Evolutionary conservation across 2,797 vertebrate species (phyloP).

Genomic region (Ciconia nigra): DNA sequence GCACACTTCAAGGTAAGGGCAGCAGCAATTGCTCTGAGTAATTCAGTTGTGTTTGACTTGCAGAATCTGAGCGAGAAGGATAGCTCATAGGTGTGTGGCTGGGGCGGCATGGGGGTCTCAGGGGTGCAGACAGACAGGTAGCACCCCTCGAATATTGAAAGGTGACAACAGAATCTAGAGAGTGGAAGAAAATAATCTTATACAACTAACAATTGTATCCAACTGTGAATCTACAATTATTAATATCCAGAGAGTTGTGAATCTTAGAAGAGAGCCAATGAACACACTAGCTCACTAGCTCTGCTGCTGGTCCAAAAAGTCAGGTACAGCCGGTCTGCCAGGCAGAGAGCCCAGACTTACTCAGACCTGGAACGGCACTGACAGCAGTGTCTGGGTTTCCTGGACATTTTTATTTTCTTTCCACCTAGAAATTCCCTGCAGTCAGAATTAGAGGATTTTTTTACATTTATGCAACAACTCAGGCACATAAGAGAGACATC

Average conservation of each 20-base stretch:
- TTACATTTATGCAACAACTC: background rate
- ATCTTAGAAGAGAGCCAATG: background rate
- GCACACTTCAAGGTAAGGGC: background rate
- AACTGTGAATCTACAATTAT: background rate
- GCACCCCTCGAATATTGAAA: background rate
- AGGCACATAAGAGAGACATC: background rate
- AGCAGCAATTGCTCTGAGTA: background rate
- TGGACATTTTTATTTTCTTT: background rate
- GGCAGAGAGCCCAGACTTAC: background rate
- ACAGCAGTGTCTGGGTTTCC: background rate
- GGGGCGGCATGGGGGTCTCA: background rate
- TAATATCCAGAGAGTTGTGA: background rate
- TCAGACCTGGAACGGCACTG: background rate
- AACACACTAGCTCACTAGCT: background rate
- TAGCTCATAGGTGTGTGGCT: accelerated
- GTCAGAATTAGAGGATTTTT: background rate
- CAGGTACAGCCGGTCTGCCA: background rate
- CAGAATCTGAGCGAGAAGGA: background rate
- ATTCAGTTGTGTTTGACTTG: background rate
- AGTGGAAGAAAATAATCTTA: background rate
- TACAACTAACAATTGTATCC: background rate
- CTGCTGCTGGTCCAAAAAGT: background rate
- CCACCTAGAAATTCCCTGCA: background rate
- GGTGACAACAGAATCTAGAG: background rate
- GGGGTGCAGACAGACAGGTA: background rate